Percentiles rank a stretch among this genome's conserved stretches.
These are phyloP conservation scores for Eupithecia inturbata DNA, from an alignment of 2,888 invertebrate species.

Conservation along the genomic window DNA sequence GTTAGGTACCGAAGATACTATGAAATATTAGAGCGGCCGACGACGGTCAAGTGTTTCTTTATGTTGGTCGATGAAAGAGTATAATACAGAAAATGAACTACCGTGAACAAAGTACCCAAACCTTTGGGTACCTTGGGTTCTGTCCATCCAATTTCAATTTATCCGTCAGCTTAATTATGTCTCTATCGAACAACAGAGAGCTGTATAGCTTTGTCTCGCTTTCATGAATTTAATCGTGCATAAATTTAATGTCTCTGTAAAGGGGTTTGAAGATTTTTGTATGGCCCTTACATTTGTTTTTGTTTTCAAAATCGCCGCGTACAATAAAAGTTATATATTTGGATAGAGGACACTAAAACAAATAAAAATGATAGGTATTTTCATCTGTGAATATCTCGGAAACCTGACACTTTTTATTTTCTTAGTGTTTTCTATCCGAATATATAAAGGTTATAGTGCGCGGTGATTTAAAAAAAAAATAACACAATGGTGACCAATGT, in stretches of 20 bases:
- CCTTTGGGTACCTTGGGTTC: neutral
- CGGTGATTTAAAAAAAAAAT: too few species aligned
- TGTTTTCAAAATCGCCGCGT: too few species aligned
- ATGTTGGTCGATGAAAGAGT: constrained; percentile 8
- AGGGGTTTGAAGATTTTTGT: too few species aligned
- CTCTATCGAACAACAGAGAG: neutral
- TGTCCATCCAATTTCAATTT: neutral
- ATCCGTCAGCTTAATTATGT: neutral
- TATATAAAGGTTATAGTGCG: too few species aligned
- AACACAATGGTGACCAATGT: too few species aligned
- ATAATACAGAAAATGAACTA: neutral
- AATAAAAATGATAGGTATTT: too few species aligned
- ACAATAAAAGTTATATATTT: too few species aligned
- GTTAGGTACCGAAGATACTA: neutral
- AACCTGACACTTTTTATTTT: too few species aligned
- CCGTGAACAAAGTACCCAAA: neutral
- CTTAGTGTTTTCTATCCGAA: too few species aligned
- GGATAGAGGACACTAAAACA: too few species aligned
- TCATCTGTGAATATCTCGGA: too few species aligned
- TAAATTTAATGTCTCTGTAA: neutral
- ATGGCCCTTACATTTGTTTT: too few species aligned
- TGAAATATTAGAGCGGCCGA: neutral
- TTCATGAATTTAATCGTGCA: neutral
- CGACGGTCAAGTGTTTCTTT: constrained; percentile 2
- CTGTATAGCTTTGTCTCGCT: neutral